Conservation (phyloP, 2,113 vertebrate genomes). For the Chiloscyllium plagiosum region DNA sequence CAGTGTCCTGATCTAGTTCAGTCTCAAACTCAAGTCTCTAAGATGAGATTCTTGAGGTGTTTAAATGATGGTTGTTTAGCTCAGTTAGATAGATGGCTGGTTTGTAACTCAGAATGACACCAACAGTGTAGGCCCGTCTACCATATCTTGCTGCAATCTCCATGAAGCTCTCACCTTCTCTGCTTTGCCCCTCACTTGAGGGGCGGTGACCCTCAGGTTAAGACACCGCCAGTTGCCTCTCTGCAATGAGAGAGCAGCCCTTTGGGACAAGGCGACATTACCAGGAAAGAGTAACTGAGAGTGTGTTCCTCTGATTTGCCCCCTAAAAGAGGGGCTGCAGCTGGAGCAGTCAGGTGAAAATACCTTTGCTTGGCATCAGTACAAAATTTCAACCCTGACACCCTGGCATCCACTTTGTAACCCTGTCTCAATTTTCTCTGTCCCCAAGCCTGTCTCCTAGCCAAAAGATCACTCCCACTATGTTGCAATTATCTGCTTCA, state of each 20-base stretch:
- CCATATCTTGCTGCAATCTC: too few species aligned
- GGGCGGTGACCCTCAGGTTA: too few species aligned
- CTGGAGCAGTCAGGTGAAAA: background rate
- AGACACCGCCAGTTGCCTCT: too few species aligned
- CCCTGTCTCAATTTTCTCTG: background rate
- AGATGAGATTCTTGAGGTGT: background rate
- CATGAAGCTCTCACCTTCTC: too few species aligned
- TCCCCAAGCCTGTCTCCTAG: background rate
- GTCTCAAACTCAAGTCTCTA: background rate
- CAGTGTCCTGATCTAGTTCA: background rate
- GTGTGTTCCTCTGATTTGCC: background rate
- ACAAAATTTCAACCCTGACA: background rate
- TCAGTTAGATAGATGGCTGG: too few species aligned
- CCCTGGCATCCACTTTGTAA: background rate
- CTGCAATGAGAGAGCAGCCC: too few species aligned
- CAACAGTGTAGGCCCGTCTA: too few species aligned
- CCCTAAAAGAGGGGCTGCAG: background rate
- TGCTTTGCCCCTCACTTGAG: too few species aligned
- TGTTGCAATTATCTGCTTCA: background rate
- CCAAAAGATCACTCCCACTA: background rate
- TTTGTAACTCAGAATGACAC: too few species aligned
- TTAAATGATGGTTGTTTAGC: too few species aligned
- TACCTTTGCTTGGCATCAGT: background rate
- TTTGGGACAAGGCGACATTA: background rate
- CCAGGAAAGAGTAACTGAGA: background rate